phyloP scores from a whole-genome alignment of 2,888 invertebrate species.

The Punctoribates punctum region DNA sequence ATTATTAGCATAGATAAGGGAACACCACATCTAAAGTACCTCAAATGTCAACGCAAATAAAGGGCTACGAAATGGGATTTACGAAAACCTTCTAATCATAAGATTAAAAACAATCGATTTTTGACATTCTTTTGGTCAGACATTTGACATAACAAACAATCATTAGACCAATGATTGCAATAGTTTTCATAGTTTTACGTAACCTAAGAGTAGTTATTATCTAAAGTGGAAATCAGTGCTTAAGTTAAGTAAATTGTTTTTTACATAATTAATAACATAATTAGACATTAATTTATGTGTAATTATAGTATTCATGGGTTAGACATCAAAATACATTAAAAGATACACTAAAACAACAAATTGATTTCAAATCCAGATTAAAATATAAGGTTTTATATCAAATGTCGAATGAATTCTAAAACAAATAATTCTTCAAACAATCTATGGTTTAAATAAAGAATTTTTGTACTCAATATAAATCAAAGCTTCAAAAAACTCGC shows the following conservation, averaged over 20 bases:
- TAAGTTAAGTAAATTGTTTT: neutral
- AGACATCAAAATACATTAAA: too few species aligned
- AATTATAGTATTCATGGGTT: too few species aligned
- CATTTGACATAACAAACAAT: neutral
- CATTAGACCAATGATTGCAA: neutral
- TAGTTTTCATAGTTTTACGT: neutral
- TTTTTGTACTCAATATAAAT: too few species aligned
- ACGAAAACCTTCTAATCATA: neutral
- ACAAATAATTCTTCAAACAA: too few species aligned
- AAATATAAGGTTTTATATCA: too few species aligned
- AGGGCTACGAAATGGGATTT: neutral
- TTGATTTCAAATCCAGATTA: neutral
- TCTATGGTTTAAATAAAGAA: too few species aligned
- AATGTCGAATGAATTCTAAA: too few species aligned
- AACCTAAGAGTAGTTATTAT: neutral
- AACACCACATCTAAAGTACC: constrained; percentile 19
- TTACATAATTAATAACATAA: neutral
- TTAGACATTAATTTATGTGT: neutral
- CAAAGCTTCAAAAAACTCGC: too few species aligned
- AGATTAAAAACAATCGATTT: neutral
- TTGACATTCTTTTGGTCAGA: neutral
- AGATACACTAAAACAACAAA: too few species aligned
- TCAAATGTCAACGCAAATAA: neutral
- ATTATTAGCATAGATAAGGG: constrained; percentile 6
- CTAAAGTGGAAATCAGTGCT: neutral